A percentile compares a stretch with the other conserved stretches of the same genome.
Evolutionary conservation across 2,888 invertebrate species (phyloP).

Genomic region (Isotomurus palustris): DNA sequence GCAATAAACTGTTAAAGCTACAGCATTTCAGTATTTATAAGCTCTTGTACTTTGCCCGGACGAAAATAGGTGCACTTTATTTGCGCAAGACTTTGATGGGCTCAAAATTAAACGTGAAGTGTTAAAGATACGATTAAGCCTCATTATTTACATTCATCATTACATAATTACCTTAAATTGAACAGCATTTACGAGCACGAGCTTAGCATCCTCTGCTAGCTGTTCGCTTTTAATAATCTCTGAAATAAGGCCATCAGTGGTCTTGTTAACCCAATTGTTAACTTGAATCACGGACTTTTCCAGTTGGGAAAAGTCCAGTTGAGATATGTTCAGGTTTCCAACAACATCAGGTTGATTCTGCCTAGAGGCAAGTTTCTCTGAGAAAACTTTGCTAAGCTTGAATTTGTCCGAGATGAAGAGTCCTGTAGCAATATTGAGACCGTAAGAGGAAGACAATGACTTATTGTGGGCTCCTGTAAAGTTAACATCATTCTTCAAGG

Average conservation of each 20-base stretch:
- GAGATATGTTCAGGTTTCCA: too few species aligned
- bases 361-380: background rate
- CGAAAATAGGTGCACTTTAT: too few species aligned
- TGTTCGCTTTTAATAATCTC: background rate
- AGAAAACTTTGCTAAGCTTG: background rate
- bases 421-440: background rate
- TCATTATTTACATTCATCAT: too few species aligned
- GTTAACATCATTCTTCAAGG: background rate
- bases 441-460: background rate
- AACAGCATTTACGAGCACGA: constrained; percentile 16
- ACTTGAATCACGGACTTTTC: background rate
- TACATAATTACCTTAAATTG: constrained; percentile 12
- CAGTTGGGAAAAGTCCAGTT: background rate
- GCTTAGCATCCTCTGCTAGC: background rate
- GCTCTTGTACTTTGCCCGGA: too few species aligned
- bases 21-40: too few species aligned
- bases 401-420: background rate
- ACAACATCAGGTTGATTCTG: too few species aligned
- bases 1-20: too few species aligned
- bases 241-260: constrained; percentile 2
- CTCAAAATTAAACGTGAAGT: too few species aligned
- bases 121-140: background rate
- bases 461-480: background rate
- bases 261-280: constrained; percentile 1
- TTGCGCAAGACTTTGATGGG: too few species aligned